Base-by-base conservation (phyloP, 2,888 invertebrate genomes). In the Drosophila limbata region DNA sequence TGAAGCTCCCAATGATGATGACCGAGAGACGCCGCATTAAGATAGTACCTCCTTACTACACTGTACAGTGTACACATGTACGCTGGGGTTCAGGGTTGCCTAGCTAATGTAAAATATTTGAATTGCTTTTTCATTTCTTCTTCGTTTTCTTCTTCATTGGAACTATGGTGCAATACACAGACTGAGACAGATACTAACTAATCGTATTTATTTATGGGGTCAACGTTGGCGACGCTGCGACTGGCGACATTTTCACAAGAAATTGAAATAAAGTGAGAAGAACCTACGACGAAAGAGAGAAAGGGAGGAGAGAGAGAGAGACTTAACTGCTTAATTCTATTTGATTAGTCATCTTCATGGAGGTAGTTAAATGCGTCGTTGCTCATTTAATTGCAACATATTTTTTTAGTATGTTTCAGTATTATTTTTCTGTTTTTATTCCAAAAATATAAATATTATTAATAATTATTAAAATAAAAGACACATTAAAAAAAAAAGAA, bases 201-300 rank as follows among this genome's bases (percentile, higher is more conserved):
- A 76, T 71, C 64, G 66, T 69, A 64, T 66, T 60, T 75, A 67
- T 81, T 83, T 86, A 80, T 84, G 69, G 81, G 81, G 81, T 71
- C 74, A 69, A 59, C 61, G 9, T 39, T 66, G 81, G 81, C 80
- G 83, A 66, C 80, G 51, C 55, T 65, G 55, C 51, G 83, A 42
- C 87, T 77, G 70, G 64, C 74, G 55, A 63, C 50, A 35, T 40
- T 56, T 21, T 15, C 52, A 44, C 55, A 47, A 57, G 59, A 50
- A 4, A 35, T 33, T n/a, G 35, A 45, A 21, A 35, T 15, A 40
- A 10, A 33, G 8, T 4, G 15, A 45, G 17, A 48, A 11, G 39
- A 15, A 1, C 19, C 21, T 1, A 10, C 19, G 3, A 19, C 1
- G 15, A 28, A n/a, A 42, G 3, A 33, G n/a, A 3, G 15, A 11